Conservation (phyloP, 2,888 invertebrate genomes). For the Neoscelio sp. region DNA sequence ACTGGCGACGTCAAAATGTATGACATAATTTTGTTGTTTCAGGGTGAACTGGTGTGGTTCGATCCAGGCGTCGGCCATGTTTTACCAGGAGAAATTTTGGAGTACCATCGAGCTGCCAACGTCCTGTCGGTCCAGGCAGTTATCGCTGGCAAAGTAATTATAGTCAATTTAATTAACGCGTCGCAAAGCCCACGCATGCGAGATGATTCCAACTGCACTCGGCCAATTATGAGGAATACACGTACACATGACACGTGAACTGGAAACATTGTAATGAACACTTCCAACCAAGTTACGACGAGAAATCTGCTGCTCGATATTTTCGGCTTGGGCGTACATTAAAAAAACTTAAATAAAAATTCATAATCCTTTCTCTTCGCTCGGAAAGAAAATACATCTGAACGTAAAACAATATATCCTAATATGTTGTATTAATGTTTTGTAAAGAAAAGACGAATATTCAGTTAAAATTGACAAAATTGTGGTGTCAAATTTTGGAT, state of each 20-base stretch:
- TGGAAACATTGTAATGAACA: conserved; percentile 35
- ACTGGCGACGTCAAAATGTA: conserved; percentile 3
- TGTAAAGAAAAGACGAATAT: too few species aligned
- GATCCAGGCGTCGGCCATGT: conserved; percentile 95
- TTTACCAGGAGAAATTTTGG: conserved; percentile 95
- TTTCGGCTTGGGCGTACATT: conserved; percentile 12
- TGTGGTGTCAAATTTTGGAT: too few species aligned
- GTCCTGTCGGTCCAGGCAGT: conserved; percentile 95
- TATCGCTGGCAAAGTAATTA: conserved; percentile 92
- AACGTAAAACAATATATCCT: too few species aligned
- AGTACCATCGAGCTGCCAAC: conserved; percentile 95
- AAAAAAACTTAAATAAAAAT: background rate
- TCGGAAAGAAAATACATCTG: too few species aligned
- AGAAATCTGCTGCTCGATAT: background rate
- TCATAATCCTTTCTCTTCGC: too few species aligned
- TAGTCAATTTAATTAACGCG: conserved; percentile 60
- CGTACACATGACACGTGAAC: conserved; percentile 31
- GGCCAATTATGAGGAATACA: conserved; percentile 41
- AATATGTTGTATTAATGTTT: too few species aligned
- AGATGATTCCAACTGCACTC: conserved; percentile 27
- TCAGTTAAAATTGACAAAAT: too few species aligned
- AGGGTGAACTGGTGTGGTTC: conserved; percentile 97
- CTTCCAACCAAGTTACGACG: background rate
- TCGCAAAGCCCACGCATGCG: conserved; percentile 33
- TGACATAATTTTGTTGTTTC: conserved; percentile 65